Evolutionary conservation across 2,113 vertebrate species (phyloP), one percentile per base, ranked within the genome.

Genomic region (Dasyornis broadbenti): DNA sequence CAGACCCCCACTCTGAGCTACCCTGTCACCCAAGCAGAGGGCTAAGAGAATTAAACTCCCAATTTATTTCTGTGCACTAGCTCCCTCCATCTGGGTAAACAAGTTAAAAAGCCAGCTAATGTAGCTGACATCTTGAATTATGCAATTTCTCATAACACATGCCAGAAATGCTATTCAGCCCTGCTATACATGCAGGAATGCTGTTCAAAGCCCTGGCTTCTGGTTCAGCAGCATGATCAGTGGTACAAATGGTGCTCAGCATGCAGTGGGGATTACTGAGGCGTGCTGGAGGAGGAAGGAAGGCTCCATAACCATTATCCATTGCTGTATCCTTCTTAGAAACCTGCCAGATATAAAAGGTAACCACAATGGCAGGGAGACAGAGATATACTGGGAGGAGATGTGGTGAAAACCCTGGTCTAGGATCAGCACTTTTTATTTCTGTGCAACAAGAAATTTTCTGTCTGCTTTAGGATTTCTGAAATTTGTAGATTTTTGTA

Each of bases 61-160:
- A 52, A 70, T 90, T 92, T 49, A 90, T 63, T 83, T 66, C 47
- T 60, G 33, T 60, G 39, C 40, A 49, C 81, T 64, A 75, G 56
- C 72, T 93, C 21, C 40, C 23, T 93, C 75, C 78, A 56, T 26
- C 42, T 84, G 40, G 23, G 13, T 84, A 90, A 94, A 90, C 82
- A 95, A 92, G 44, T 68, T 79, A 78, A 89, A 93, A 89, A 89
- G 56, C 35, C 82, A 83, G 88, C 40, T 77, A 90, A 95, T 49
- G 64, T 79, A 86, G 59, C 88, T 96, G 96, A 93, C 85, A 94
- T 93, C 59, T 80, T 70, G 44, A 92, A 94, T 96, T 70, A 92
- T 52, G 47, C 28, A 70, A 92, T 94, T 93, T 86, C 64, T 89
- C 60, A 16, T 77, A 81, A 90, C 37, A 90, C 50, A 75, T 52